Conservation (phyloP, 2,113 vertebrate genomes). For the Sylvietta virens region DNA sequence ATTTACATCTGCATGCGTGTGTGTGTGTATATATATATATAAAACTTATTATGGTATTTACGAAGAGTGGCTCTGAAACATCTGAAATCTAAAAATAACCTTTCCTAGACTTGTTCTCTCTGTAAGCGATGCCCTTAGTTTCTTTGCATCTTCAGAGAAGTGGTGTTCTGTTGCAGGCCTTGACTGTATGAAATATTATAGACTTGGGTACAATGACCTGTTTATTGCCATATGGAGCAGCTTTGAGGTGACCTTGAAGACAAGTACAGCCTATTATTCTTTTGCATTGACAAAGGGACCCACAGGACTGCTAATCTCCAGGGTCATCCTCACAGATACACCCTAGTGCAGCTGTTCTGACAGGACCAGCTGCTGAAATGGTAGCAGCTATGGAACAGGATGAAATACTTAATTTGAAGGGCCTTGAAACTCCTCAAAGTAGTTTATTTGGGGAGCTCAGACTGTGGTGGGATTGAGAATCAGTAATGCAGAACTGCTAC, state of each 20-base stretch:
- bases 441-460: not conserved
- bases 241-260: not conserved
- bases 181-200: not conserved
- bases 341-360: not conserved
- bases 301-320: not conserved
- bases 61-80: not conserved
- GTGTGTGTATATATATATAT: fast-evolving
- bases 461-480: not conserved
- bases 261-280: not conserved
- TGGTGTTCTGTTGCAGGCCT: not conserved
- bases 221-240: not conserved
- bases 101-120: not conserved
- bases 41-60: not conserved
- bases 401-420: not conserved
- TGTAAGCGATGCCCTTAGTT: not conserved
- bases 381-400: not conserved
- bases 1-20: fast-evolving
- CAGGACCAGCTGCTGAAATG: not conserved
- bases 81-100: not conserved
- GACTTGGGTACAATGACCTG: not conserved
- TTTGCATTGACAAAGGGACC: not conserved
- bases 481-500: not conserved
- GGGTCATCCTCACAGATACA: not conserved
- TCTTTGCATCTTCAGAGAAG: not conserved
- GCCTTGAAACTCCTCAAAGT: not conserved